Evolutionary conservation across 2,888 invertebrate species (phyloP).

Genomic region (Griposia aprilina): DNA sequence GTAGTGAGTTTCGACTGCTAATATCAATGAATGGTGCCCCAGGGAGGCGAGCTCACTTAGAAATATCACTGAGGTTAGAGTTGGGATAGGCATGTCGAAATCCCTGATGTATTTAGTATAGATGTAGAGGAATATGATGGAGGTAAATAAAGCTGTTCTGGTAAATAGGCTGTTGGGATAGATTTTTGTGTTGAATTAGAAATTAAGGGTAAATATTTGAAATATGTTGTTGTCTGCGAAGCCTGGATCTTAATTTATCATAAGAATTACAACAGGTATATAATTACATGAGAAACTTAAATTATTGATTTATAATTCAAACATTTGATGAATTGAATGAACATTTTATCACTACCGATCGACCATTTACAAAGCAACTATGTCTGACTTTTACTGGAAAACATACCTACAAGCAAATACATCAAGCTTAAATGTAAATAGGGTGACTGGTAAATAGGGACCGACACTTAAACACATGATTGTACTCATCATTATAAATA

Average conservation of each 20-base stretch:
- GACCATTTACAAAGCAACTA: background rate
- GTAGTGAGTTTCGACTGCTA: conserved; percentile 73
- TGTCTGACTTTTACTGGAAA: background rate
- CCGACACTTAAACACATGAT: too few species aligned
- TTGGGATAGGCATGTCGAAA: conserved; percentile 60
- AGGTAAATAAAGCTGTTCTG: conserved; percentile 61
- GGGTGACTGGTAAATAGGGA: too few species aligned
- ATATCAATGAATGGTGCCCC: conserved; percentile 82
- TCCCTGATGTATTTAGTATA: conserved; percentile 65
- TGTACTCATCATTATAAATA: too few species aligned
- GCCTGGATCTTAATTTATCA: too few species aligned
- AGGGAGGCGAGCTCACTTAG: conserved; percentile 71
- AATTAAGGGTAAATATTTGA: background rate
- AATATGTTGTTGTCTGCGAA: background rate
- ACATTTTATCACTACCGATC: too few species aligned
- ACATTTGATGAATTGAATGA: background rate
- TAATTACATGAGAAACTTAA: too few species aligned
- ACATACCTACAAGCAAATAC: background rate
- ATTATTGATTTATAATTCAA: too few species aligned
- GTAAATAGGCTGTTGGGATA: conserved; percentile 35
- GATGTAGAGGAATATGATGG: conserved; percentile 56
- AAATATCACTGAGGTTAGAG: conserved; percentile 73
- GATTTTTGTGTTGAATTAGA: conserved; percentile 18
- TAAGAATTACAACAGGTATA: too few species aligned
- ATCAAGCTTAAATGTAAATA: background rate